Percentiles rank a stretch among this genome's conserved stretches.
These are phyloP conservation scores for Tenodera sinensis DNA, from an alignment of 2,888 invertebrate genomes.

Conservation along the genomic window DNA sequence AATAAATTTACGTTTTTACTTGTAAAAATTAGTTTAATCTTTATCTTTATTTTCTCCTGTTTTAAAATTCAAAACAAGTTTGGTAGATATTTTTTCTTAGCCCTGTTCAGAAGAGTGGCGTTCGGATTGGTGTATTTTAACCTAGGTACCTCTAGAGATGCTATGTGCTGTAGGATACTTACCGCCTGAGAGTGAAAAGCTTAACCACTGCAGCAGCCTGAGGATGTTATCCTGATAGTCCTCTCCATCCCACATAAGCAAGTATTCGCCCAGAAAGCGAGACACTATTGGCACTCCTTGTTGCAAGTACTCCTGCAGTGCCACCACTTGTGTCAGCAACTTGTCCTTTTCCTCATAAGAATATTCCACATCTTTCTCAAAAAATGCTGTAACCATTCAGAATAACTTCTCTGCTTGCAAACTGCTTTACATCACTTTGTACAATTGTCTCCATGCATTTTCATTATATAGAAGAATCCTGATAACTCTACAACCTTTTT, in stretches of 20 bases:
- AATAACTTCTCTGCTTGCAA: neutral
- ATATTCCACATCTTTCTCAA: neutral
- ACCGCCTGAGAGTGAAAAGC: constrained; percentile 25
- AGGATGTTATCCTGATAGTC: constrained; percentile 39
- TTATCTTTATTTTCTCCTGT: too few species aligned
- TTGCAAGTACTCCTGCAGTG: constrained; percentile 43
- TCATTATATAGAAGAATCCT: too few species aligned
- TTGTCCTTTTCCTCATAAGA: constrained; percentile 6
- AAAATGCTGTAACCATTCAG: neutral
- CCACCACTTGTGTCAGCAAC: constrained; percentile 25
- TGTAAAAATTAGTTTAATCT: too few species aligned
- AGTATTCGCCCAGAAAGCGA: constrained; percentile 41
- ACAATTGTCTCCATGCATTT: neutral
- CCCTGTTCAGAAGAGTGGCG: too few species aligned
- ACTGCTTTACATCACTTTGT: neutral
- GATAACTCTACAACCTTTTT: too few species aligned
- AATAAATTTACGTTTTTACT: too few species aligned
- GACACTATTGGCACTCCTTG: constrained; percentile 42
- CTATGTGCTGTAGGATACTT: neutral
- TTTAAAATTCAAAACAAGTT: too few species aligned
- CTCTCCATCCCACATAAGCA: constrained; percentile 37
- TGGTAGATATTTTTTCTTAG: too few species aligned
- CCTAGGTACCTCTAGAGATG: too few species aligned
- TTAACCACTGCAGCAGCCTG: constrained; percentile 41
- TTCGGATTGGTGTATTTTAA: too few species aligned